Evolutionary conservation across 2,113 vertebrate genomes (phyloP).

Genomic region (Leucopternis melanops): DNA sequence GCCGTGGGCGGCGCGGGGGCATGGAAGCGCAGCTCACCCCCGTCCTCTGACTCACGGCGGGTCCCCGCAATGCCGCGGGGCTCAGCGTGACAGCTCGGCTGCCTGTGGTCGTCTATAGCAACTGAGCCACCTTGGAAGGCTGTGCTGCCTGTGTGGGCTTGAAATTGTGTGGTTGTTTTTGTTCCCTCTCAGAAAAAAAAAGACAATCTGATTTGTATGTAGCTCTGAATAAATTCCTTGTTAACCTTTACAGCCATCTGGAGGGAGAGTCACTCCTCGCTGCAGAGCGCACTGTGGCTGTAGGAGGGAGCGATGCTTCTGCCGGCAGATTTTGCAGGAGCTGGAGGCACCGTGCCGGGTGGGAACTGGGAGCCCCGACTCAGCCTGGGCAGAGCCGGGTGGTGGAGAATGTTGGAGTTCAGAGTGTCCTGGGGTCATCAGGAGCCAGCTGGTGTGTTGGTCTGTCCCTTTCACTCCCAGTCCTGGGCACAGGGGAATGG

Average conservation of each 20-base stretch:
- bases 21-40: not conserved
- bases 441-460: not conserved
- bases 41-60: not conserved
- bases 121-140: constrained; percentile 40
- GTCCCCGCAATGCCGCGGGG: not conserved
- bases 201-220: constrained; percentile 57
- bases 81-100: not conserved
- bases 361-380: not conserved
- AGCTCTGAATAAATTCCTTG: constrained; percentile 57
- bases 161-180: constrained; percentile 61
- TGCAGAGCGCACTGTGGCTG: not conserved
- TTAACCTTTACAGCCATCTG: constrained; percentile 70
- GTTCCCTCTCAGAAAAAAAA: not conserved
- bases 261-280: constrained; percentile 32
- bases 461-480: not conserved
- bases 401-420: not conserved
- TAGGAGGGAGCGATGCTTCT: not conserved
- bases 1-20: fast-evolving
- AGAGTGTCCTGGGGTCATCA: not conserved
- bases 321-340: not conserved
- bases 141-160: constrained; percentile 54
- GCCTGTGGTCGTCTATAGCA: constrained; percentile 37
- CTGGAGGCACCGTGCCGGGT: fast-evolving
- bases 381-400: fast-evolving
- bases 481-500: not conserved